These are phyloP conservation scores for Temnothorax nylanderi DNA, from an alignment of 1,140 invertebrate genomes.

Conservation along the genomic window DNA sequence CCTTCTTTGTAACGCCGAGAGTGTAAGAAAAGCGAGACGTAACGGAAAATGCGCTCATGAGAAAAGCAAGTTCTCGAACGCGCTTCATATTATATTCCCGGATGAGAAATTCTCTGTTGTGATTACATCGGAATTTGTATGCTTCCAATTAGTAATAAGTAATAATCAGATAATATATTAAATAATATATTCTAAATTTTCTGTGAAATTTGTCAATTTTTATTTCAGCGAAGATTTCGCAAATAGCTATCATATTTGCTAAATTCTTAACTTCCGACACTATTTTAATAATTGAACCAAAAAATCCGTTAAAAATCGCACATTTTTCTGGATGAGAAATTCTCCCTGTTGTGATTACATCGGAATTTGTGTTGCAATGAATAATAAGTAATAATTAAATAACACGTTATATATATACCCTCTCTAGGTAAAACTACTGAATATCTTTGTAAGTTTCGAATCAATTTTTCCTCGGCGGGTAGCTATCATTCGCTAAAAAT, in stretches of 20 bases:
- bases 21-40: constrained; percentile 26
- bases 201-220: background rate
- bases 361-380: background rate
- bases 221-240: background rate
- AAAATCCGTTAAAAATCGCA: background rate
- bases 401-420: no score
- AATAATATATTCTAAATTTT: background rate
- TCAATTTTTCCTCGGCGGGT: background rate
- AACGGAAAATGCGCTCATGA: constrained; percentile 33
- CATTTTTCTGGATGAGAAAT: background rate
- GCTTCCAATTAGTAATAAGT: background rate
- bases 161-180: background rate
- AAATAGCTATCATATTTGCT: background rate
- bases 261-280: background rate
- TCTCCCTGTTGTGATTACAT: background rate
- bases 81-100: background rate
- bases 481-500: no score
- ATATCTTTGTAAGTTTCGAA: background rate
- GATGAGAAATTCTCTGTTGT: background rate
- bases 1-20: constrained; percentile 39
- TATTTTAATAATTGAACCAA: background rate
- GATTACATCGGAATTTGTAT: background rate
- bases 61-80: constrained; percentile 28
- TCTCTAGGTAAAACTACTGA: background rate
- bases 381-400: no score